phyloP scores from a whole-genome alignment of 2,797 vertebrate genomes.

The Acrossocheilus fasciatus region DNA sequence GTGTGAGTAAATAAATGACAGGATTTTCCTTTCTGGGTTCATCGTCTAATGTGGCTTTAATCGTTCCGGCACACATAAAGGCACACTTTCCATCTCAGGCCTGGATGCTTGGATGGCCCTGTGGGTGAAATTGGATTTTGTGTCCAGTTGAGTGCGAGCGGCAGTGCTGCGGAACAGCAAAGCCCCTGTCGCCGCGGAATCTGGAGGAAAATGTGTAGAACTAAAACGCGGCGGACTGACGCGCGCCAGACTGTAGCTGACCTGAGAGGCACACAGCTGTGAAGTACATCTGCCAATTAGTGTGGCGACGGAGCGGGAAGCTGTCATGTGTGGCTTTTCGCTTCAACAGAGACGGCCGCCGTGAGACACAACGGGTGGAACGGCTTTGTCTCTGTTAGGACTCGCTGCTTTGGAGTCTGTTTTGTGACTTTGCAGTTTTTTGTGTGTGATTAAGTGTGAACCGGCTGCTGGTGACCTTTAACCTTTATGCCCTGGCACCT shows the following conservation, averaged over 20 bases:
- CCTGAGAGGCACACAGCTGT: constrained; percentile 57
- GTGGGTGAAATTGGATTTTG: constrained; percentile 61
- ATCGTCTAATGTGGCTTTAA: constrained; percentile 33
- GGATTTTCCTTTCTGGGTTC: constrained; percentile 13
- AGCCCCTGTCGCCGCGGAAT: background rate
- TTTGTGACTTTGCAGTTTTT: constrained; percentile 43
- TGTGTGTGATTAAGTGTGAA: constrained; percentile 40
- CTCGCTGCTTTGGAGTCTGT: constrained; percentile 42
- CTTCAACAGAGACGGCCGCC: constrained; percentile 54
- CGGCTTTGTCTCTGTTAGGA: constrained; percentile 36
- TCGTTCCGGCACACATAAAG: constrained; percentile 16
- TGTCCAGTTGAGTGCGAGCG: constrained; percentile 55
- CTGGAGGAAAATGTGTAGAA: constrained; percentile 17
- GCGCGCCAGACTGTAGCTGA: constrained; percentile 21
- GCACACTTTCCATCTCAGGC: constrained; percentile 8
- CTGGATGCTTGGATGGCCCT: constrained; percentile 34
- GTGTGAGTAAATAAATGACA: constrained; percentile 4
- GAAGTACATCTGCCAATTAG: constrained; percentile 66
- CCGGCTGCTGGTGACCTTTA: constrained; percentile 6
- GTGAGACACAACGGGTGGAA: constrained; percentile 42
- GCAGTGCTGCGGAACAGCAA: constrained; percentile 3
- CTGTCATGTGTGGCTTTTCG: constrained; percentile 51
- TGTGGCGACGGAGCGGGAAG: constrained; percentile 23
- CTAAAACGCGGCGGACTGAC: constrained; percentile 26
- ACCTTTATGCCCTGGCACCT: background rate